phyloP scores from a whole-genome alignment of 2,113 vertebrate species.

The Xyrauchen texanus region DNA sequence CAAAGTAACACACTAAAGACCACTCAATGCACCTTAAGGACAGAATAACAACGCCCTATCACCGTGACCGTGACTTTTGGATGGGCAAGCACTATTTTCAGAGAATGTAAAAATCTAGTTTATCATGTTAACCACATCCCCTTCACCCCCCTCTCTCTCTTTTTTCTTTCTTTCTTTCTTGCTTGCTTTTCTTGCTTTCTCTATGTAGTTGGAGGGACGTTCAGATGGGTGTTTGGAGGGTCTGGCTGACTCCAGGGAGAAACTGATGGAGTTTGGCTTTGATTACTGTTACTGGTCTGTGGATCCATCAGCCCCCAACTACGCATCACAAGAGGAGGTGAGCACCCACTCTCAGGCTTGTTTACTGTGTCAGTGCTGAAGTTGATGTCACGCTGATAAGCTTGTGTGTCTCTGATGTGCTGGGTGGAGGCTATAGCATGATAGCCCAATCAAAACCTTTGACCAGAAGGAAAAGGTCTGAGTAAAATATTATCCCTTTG shows the following conservation, averaged over 20 bases:
- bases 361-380: neutral
- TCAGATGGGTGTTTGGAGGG: slow-evolving; percentile 65
- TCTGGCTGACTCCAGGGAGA: slow-evolving; percentile 83
- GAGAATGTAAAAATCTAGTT: no score
- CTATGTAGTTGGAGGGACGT: slow-evolving; percentile 80
- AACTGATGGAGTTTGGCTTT: slow-evolving; percentile 87
- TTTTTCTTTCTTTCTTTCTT: no score
- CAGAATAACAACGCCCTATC: no score
- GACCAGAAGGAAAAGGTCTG: neutral
- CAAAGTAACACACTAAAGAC: no score
- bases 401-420: neutral
- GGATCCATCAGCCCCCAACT: slow-evolving; percentile 83
- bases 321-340: slow-evolving; percentile 95
- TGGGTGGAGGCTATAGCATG: slow-evolving; percentile 10
- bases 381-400: slow-evolving; percentile 8
- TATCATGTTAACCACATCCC: no score
- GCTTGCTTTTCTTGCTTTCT: slow-evolving; percentile 20
- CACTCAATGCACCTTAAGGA: no score
- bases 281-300: slow-evolving; percentile 98
- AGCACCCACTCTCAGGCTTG: slow-evolving; percentile 50
- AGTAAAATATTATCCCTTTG: slow-evolving; percentile 47
- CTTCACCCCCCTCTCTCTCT: no score
- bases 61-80: no score
- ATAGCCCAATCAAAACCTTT: slow-evolving; percentile 3
- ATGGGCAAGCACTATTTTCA: no score